Base-by-base conservation (phyloP, 2,797 vertebrate genomes). In the Rhodeus uyekii region DNA sequence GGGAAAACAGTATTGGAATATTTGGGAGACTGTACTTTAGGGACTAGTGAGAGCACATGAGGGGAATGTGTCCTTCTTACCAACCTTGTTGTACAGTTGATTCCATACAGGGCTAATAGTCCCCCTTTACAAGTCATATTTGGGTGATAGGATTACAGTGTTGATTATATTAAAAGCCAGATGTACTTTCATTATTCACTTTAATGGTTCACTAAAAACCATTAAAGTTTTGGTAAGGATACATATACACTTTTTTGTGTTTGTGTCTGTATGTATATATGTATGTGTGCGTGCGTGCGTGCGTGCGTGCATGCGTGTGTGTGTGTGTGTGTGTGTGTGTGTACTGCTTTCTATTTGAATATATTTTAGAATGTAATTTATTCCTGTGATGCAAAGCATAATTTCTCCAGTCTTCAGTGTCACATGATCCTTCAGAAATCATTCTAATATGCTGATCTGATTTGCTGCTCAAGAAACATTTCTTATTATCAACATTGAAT, bases 1-100 rank as follows among this genome's bases (percentile, higher is more conserved):
- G 69, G 79, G 60, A 18, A 77, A 64, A 48, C n/a, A 39, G 58
- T 81, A 18, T 8, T 24, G 24, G 7, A 38, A 42, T 69, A 67
- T 80, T 58, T 58, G 53, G n/a, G 53, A 58, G 55, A 60, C 24
- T 13, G 58, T 42, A 24, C 24, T 75, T 29, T 29, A 42, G 13
- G n/a, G 18, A 16, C 10, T 16, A 0, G 8, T 71, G 13, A 34
- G 65, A 34, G 9, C 50, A 22, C 24, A 60, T 44, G 38, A 60
- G 53, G 13, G 46, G 38, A 27, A 61, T 5, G 1, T 18, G 13
- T 29, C 1, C 38, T 24, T 24, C 36, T 58, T 34, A 19, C 7
- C 13, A 5, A 2, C 34, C 63, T 53, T 53, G 16, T 58, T 27
- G 12, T 27, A 74, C 32, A 22, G 18, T 32, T 12, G 27, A 32